A percentile compares a stretch with the other conserved stretches of the same genome.
Conservation (phyloP, 2,797 vertebrate species). For the Neosalanx taihuensis region DNA sequence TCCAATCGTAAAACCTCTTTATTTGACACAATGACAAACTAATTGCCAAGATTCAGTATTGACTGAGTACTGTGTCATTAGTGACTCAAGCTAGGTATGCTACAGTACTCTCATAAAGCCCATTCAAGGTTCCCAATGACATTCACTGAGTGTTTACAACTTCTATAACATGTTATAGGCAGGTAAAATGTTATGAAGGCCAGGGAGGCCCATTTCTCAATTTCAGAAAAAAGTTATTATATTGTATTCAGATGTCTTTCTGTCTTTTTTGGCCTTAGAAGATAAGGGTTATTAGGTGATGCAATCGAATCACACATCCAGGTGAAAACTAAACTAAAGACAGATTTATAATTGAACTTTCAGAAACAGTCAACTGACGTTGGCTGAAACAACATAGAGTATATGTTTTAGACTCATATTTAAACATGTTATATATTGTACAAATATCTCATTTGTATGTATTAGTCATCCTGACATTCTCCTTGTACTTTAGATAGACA, state of each 20-base stretch:
- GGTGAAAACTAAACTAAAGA: not conserved
- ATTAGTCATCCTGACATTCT: slow-evolving; percentile 11
- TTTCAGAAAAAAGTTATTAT: slow-evolving; percentile 16
- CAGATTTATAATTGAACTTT: not conserved
- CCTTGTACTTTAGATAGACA: slow-evolving; percentile 29
- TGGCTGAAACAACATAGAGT: not conserved
- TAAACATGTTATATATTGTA: not conserved
- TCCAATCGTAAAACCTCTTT: not conserved
- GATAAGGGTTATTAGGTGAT: slow-evolving; percentile 31
- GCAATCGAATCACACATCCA: not conserved
- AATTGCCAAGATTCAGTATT: too few species aligned
- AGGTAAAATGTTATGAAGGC: slow-evolving; percentile 26
- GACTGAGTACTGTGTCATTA: not conserved
- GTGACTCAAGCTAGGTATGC: not conserved
- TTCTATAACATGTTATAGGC: not conserved
- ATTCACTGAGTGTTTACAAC: not conserved
- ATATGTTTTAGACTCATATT: not conserved
- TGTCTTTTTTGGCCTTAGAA: slow-evolving; percentile 15
- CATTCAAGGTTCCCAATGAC: not conserved
- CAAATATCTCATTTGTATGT: not conserved
- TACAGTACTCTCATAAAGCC: not conserved
- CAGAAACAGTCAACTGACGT: not conserved
- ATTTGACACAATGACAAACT: too few species aligned
- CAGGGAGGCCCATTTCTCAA: slow-evolving; percentile 5
- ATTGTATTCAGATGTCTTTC: slow-evolving; percentile 15